A percentile compares a stretch with the other conserved stretches of the same genome.
Conservation (phyloP, 2,113 vertebrate genomes). For the Etia nguti region DNA sequence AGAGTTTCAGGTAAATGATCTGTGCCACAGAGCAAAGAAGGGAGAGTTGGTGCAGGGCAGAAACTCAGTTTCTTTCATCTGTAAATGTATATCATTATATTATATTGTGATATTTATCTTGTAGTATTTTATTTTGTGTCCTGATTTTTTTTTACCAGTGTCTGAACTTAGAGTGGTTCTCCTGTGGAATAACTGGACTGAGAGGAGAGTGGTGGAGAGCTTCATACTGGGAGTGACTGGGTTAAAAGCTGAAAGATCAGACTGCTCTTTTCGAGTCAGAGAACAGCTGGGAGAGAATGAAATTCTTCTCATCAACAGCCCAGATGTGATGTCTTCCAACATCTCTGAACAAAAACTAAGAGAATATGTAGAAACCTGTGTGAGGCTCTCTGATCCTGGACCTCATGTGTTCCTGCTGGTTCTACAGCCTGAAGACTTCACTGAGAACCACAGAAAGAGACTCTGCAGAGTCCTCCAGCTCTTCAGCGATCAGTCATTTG, state of each 20-base stretch:
- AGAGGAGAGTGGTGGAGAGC: not conserved
- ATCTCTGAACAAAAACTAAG: not conserved
- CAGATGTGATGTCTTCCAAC: not conserved
- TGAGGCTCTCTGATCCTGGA: conserved; percentile 1
- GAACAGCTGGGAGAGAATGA: fast-evolving
- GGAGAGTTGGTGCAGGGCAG: not conserved
- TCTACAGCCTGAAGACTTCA: conserved; percentile 31
- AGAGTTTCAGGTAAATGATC: not conserved
- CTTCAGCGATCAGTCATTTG: not conserved
- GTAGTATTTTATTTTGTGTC: not conserved
- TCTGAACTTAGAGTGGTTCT: conserved; percentile 25
- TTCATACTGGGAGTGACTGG: not conserved
- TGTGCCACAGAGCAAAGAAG: not conserved
- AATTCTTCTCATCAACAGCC: conserved; percentile 1
- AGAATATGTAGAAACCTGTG: not conserved
- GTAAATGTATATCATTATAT: not conserved
- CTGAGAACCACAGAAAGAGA: not conserved
- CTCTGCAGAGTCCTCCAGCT: not conserved
- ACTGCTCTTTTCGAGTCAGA: fast-evolving
- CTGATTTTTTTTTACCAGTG: not conserved
- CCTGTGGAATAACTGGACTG: not conserved
- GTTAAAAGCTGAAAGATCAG: not conserved
- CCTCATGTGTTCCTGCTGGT: conserved; percentile 50
- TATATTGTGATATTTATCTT: not conserved
- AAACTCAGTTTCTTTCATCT: not conserved